Conservation (phyloP, 2,113 vertebrate genomes). For the Datnioides undecimradiatus region DNA sequence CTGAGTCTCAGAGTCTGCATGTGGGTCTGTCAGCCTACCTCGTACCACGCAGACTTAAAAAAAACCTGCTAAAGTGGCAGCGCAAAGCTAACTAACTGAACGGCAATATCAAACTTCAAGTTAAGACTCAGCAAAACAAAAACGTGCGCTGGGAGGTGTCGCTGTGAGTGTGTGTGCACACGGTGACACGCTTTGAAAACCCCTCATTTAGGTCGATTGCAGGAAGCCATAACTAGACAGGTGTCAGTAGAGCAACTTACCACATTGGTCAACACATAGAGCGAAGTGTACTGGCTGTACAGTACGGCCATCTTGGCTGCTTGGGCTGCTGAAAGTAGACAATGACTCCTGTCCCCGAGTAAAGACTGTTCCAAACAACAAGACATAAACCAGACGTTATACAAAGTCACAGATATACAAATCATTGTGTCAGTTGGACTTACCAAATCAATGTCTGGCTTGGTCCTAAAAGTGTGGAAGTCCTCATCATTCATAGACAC, state of each 20-base stretch:
- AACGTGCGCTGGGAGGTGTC: fast-evolving
- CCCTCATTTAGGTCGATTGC: neutral
- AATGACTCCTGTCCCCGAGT: constrained; percentile 85
- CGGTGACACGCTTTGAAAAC: neutral
- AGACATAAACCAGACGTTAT: neutral
- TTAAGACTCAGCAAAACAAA: neutral
- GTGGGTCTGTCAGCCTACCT: too few species aligned
- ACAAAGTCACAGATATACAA: neutral
- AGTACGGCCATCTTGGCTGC: constrained; percentile 91
- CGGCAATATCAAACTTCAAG: neutral
- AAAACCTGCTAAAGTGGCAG: neutral
- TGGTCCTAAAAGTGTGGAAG: constrained; percentile 87
- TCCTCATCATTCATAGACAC: constrained; percentile 93
- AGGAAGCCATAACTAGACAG: neutral
- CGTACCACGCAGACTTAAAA: too few species aligned
- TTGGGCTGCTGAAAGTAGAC: constrained; percentile 90
- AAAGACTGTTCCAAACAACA: constrained; percentile 77
- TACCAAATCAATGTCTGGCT: constrained; percentile 86
- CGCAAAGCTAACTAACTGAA: neutral
- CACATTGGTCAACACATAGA: constrained; percentile 92
- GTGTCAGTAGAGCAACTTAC: constrained; percentile 75
- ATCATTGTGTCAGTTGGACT: neutral
- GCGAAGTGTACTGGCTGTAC: constrained; percentile 91
- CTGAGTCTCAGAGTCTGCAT: too few species aligned
- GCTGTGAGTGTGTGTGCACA: neutral